Percentiles rank a stretch among this genome's conserved stretches.
Evolutionary conservation across 2,113 vertebrate genomes (phyloP).

Genomic region (Triplophysa rosa): DNA sequence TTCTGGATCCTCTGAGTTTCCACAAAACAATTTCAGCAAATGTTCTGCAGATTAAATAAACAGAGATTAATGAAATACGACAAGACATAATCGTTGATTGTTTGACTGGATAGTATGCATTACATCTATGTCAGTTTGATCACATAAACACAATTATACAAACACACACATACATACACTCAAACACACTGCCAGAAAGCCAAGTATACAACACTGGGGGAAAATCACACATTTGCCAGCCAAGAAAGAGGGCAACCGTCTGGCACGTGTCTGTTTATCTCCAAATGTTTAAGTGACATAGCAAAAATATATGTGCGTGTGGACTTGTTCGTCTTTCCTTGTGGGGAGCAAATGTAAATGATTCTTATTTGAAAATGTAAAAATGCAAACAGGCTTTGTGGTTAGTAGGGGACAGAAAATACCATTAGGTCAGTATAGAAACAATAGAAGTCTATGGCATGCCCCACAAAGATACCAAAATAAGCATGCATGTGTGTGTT

Average conservation of each 20-base stretch:
- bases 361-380: too few relatives aligned
- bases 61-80: not conserved
- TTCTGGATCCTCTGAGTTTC: not conserved
- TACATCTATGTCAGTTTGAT: not conserved
- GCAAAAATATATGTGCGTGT: too few relatives aligned
- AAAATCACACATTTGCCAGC: not conserved
- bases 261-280: not conserved
- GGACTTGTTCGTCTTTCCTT: too few relatives aligned
- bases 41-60: not conserved
- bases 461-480: too few relatives aligned
- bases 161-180: constrained; percentile 4
- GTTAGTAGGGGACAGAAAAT: too few relatives aligned
- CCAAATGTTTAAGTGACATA: constrained; percentile 3
- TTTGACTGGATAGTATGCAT: not conserved
- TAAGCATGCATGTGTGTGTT: too few relatives aligned
- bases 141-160: not conserved
- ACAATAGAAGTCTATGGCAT: too few relatives aligned
- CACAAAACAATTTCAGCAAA: not conserved
- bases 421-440: too few relatives aligned
- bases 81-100: constrained; percentile 7
- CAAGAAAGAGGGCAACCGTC: not conserved
- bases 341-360: too few relatives aligned
- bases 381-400: too few relatives aligned
- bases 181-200: constrained; percentile 25
- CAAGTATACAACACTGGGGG: constrained; percentile 14